Conservation (phyloP, 2,113 vertebrate species). For the Athene noctua region DNA sequence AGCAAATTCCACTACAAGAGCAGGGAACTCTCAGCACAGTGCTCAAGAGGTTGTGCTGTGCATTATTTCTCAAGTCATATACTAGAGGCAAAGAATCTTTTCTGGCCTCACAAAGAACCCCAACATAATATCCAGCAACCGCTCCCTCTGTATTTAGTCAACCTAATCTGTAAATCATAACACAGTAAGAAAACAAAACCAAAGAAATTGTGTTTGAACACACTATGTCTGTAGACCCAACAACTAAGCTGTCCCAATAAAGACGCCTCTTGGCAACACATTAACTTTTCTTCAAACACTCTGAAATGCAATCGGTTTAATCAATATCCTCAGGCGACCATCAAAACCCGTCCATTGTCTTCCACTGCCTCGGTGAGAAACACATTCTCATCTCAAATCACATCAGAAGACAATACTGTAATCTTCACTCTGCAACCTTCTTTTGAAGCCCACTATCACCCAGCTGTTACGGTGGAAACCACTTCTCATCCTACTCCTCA, state of each 20-base stretch:
- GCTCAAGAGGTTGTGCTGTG: background rate
- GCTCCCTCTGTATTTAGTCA: background rate
- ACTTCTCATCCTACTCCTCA: background rate
- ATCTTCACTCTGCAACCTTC: background rate
- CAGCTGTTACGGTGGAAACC: background rate
- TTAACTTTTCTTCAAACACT: slow-evolving; percentile 4
- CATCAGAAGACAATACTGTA: background rate
- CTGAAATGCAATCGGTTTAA: background rate
- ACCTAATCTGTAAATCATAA: background rate
- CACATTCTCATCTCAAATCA: background rate
- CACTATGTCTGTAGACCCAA: background rate
- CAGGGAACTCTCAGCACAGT: background rate
- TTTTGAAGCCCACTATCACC: background rate
- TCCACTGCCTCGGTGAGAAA: background rate
- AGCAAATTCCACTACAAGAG: background rate
- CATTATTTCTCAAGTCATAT: background rate
- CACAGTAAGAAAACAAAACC: background rate
- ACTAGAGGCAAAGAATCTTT: background rate
- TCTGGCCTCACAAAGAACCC: background rate
- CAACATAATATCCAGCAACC: background rate
- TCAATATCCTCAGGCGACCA: background rate
- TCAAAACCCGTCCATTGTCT: background rate
- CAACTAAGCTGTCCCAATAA: background rate
- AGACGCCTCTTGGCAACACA: background rate
- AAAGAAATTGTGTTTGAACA: background rate